Conservation (phyloP, 2,797 vertebrate species). For the Poecilia picta region DNA sequence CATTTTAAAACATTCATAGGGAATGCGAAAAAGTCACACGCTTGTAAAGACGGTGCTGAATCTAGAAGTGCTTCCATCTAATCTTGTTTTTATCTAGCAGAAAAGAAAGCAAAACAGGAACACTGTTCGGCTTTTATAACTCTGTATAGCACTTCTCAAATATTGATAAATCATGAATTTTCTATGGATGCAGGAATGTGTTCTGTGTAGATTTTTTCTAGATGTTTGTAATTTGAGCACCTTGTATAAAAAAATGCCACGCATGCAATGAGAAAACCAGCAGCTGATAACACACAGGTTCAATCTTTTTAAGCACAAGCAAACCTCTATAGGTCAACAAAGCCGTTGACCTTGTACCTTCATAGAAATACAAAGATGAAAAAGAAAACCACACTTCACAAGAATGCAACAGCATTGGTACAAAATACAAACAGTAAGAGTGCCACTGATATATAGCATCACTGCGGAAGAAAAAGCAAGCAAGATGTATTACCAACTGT, state of each 20-base stretch:
- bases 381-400: slow-evolving; percentile 21
- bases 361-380: neutral
- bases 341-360: slow-evolving; percentile 24
- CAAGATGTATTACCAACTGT: slow-evolving; percentile 27
- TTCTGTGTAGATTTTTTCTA: neutral
- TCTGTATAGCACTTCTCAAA: slow-evolving; percentile 34
- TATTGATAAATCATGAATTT: slow-evolving; percentile 64
- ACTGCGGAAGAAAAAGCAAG: slow-evolving; percentile 21
- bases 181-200: slow-evolving; percentile 16
- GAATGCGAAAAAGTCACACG: slow-evolving; percentile 7
- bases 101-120: slow-evolving; percentile 13
- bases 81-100: slow-evolving; percentile 13
- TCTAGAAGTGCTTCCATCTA: slow-evolving; percentile 18
- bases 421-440: slow-evolving; percentile 15
- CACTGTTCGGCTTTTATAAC: slow-evolving; percentile 24
- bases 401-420: slow-evolving; percentile 35
- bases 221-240: neutral
- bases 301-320: neutral
- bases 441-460: slow-evolving; percentile 23
- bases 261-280: neutral
- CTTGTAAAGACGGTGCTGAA: slow-evolving; percentile 26
- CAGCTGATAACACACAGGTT: neutral
- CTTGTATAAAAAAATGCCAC: neutral
- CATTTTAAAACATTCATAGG: slow-evolving; percentile 58
- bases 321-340: slow-evolving; percentile 6